Base-by-base conservation (phyloP, 1,140 invertebrate genomes). In the Colletes gigas region DNA sequence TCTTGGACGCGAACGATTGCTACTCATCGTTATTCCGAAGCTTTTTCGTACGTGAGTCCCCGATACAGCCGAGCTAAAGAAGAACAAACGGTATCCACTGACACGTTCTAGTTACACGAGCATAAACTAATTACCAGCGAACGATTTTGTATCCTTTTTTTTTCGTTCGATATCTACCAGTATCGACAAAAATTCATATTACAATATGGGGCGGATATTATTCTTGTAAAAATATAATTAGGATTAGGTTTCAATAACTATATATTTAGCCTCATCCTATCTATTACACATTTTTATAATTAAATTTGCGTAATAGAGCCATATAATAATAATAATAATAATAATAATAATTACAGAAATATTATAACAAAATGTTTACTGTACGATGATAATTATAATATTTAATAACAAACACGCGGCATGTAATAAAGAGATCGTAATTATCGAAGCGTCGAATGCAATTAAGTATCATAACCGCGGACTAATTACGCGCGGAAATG, bases 31-130 rank as follows among this genome's bases (percentile, higher is more conserved):
- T 73, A 79, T 79, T 79, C 77, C 30, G 17, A 54, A 47, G 55
- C 50, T 79, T 79, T 79, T 79, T 79, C 70, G 69, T 78, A 79
- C 77, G 77, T 79, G 77, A 79, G 77, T 44, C 59, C 77, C 55
- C 77, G 77, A 79, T 79, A 62, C 52, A 14, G 55, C 7, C 15
- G 60, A 44, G 55, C 7, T 41, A 41, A 79, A 79, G 17, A 79
- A 41, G 70, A 79, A 79, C 77, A 72, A 79, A 79, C 77, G 77
- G 77, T 79, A 79, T 73, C 60, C 77, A 65, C 60, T 79, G 77
- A 79, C 77, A 73, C 77, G 77, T 79, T 79, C 77, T 73, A 79
- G 77, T 79, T 79, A 55, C 60, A 73, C 75, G 57, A 21, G 55
- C 66, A 9, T 41, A 52, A 47, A 57, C 70, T 73, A 79, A 79